A percentile compares a stretch with the other conserved stretches of the same genome.
phyloP scores from a whole-genome alignment of 2,797 vertebrate genomes.

The Salarias fasciatus region DNA sequence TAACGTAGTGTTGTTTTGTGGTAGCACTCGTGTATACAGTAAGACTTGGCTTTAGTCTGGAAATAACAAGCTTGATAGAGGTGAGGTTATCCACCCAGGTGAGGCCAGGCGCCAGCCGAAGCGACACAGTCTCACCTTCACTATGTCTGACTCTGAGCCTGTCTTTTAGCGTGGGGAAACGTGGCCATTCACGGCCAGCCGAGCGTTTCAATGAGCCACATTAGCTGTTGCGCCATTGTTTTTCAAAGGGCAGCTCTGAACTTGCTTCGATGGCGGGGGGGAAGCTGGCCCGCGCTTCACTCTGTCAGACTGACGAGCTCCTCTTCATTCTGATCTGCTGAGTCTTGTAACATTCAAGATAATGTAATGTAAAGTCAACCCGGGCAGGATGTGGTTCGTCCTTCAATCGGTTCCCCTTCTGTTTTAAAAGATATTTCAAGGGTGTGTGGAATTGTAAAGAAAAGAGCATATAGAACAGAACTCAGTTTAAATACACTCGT shows the following conservation, averaged over 20 bases:
- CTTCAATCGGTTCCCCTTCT: background rate
- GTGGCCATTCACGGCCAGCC: slow-evolving; percentile 77
- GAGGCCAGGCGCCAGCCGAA: slow-evolving; percentile 77
- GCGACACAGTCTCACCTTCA: slow-evolving; percentile 78
- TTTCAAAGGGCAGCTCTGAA: slow-evolving; percentile 81
- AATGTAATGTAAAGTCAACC: slow-evolving; percentile 39
- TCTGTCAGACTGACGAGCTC: slow-evolving; percentile 52
- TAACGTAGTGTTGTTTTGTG: slow-evolving; percentile 33
- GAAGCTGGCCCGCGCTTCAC: slow-evolving; percentile 56
- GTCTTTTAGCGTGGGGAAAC: slow-evolving; percentile 80
- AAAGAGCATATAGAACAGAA: slow-evolving; percentile 2
- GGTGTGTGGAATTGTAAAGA: background rate
- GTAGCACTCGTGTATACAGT: slow-evolving; percentile 48
- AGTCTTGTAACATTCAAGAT: slow-evolving; percentile 49
- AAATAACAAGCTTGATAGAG: slow-evolving; percentile 39
- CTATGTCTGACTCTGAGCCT: slow-evolving; percentile 59
- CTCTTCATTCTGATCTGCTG: slow-evolving; percentile 56
- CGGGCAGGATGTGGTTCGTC: slow-evolving; percentile 22
- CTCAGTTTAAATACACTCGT: slow-evolving; percentile 19
- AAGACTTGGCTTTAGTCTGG: slow-evolving; percentile 14
- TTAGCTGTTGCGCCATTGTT: slow-evolving; percentile 82
- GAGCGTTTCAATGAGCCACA: slow-evolving; percentile 82
- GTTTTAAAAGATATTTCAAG: slow-evolving; percentile 4
- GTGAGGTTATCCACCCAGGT: slow-evolving; percentile 72
- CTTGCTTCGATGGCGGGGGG: slow-evolving; percentile 76